A percentile compares a stretch with the other conserved stretches of the same genome.
phyloP scores from a whole-genome alignment of 1,140 invertebrate species.

The Danaus plexippus region DNA sequence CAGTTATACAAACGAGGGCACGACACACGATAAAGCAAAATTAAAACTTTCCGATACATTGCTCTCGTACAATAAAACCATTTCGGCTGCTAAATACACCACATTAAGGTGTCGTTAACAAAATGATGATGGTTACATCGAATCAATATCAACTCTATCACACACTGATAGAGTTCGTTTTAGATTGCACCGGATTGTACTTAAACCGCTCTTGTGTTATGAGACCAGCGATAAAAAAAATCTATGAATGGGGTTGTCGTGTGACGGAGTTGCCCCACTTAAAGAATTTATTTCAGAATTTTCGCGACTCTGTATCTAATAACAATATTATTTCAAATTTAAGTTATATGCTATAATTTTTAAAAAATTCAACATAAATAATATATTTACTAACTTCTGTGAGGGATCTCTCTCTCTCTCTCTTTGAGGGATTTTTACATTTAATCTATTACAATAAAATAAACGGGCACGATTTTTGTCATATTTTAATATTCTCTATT shows the following conservation, averaged over 20 bases:
- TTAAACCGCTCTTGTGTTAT: slow-evolving; percentile 21
- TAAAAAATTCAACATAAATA: no score
- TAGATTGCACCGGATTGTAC: neutral
- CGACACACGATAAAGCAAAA: slow-evolving; percentile 58
- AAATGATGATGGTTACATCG: slow-evolving; percentile 31
- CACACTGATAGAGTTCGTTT: slow-evolving; percentile 8
- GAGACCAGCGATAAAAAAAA: slow-evolving; percentile 43
- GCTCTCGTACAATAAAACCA: slow-evolving; percentile 57
- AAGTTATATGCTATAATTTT: no score
- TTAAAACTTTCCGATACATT: slow-evolving; percentile 70
- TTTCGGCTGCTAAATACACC: slow-evolving; percentile 60
- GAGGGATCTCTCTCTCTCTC: no score
- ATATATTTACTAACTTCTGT: no score
- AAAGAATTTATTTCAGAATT: slow-evolving; percentile 57
- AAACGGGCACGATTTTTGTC: no score
- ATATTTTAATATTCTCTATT: no score
- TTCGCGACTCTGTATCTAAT: slow-evolving; percentile 31
- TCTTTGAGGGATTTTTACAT: no score
- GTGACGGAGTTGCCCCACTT: slow-evolving; percentile 51
- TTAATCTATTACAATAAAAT: no score
- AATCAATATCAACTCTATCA: slow-evolving; percentile 23
- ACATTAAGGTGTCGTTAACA: slow-evolving; percentile 66
- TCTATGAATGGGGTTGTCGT: slow-evolving; percentile 58
- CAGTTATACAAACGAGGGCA: slow-evolving; percentile 21
- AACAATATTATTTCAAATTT: no score